Evolutionary conservation across 2,113 vertebrate species (phyloP).

Genomic region (Atlantisia rogersi): DNA sequence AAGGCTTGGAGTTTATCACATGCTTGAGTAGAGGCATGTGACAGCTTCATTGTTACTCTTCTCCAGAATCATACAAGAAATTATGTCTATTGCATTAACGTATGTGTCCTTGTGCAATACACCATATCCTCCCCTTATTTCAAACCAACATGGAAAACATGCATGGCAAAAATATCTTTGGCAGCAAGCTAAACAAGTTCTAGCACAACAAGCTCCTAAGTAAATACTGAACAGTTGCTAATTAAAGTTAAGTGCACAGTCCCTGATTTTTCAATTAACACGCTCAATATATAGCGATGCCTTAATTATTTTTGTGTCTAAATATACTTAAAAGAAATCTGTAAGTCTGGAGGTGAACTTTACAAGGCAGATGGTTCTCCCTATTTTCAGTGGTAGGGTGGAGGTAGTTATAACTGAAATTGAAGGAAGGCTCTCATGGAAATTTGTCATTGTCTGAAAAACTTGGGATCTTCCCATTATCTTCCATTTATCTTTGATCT

Average conservation of each 20-base stretch:
- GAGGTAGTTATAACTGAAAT: neutral
- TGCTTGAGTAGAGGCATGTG: neutral
- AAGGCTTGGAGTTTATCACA: neutral
- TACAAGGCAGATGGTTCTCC: neutral
- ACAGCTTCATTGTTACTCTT: neutral
- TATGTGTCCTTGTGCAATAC: neutral
- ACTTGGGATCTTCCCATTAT: neutral
- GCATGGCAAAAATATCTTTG: neutral
- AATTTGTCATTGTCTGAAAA: neutral
- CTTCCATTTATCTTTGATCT: neutral
- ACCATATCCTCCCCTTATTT: neutral
- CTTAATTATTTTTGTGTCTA: conserved; percentile 39
- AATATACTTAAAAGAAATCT: conserved; percentile 21
- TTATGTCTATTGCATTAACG: neutral
- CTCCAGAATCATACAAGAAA: neutral
- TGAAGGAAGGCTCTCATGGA: neutral
- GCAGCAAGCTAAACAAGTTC: neutral
- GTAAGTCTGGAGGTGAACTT: neutral
- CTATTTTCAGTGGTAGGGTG: neutral
- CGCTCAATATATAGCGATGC: neutral
- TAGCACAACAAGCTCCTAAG: neutral
- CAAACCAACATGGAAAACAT: neutral
- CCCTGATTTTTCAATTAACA: conserved; percentile 44
- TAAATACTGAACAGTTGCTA: conserved; percentile 39
- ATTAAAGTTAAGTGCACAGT: conserved; percentile 29